phyloP scores from a whole-genome alignment of 2,113 vertebrate species.

The Elephas maximus region DNA sequence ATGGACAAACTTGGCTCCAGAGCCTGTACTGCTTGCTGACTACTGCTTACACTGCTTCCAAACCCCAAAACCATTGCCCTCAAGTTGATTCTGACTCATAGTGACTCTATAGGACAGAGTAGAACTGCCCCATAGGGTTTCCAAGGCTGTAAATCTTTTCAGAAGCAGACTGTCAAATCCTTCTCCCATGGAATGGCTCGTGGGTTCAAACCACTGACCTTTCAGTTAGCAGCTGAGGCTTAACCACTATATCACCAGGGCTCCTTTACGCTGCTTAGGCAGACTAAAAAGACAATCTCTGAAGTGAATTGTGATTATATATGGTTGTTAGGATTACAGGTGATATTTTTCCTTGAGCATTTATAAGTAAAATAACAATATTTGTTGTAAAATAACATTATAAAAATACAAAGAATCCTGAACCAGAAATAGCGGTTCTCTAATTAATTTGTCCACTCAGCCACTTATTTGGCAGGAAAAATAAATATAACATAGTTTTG shows the following conservation, averaged over 20 bases:
- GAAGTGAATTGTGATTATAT: neutral
- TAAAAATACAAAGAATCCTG: neutral
- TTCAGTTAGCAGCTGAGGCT: too few species aligned
- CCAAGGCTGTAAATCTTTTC: neutral
- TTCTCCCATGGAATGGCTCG: too few species aligned
- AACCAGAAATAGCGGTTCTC: neutral
- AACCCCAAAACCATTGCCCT: neutral
- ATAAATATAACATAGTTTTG: neutral
- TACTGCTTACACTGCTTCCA: neutral
- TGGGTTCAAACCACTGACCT: too few species aligned
- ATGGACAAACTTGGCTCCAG: neutral
- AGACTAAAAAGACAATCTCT: neutral
- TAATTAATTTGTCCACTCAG: neutral
- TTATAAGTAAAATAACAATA: neutral
- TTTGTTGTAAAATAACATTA: neutral
- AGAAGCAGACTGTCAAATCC: neutral
- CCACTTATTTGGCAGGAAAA: constrained; percentile 30
- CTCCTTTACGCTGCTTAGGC: neutral
- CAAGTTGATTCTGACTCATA: neutral
- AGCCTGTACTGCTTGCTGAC: neutral
- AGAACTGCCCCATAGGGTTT: neutral
- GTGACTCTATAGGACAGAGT: neutral
- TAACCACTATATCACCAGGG: too few species aligned
- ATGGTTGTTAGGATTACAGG: neutral
- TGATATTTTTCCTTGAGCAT: constrained; percentile 5